A percentile compares a stretch with the other conserved stretches of the same genome.
Evolutionary conservation across 2,797 vertebrate species (phyloP).

Genomic region (Alosa sapidissima): DNA sequence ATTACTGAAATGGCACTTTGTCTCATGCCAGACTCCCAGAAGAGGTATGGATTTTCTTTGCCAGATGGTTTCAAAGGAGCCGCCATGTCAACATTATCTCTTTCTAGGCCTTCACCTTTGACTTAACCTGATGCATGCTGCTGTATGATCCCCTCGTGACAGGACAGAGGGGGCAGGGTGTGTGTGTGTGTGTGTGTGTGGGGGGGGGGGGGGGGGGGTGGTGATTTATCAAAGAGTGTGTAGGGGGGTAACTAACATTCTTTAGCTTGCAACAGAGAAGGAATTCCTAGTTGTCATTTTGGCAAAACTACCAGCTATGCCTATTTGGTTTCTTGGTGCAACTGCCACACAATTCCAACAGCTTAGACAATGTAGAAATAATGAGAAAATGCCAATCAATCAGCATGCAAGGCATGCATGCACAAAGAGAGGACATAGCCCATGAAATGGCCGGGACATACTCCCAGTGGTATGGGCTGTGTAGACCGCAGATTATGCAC

Average conservation of each 20-base stretch:
- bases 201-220: background rate
- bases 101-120: background rate
- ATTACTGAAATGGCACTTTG: background rate
- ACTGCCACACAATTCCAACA: background rate
- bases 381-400: background rate
- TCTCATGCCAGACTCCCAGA: background rate
- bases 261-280: background rate
- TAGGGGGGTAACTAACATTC: background rate
- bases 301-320: background rate
- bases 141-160: constrained; percentile 11
- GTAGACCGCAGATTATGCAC: background rate
- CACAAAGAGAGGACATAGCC: background rate
- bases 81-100: background rate
- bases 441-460: background rate
- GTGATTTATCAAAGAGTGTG: background rate
- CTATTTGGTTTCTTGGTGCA: background rate
- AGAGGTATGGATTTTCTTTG: background rate
- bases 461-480: background rate
- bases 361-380: too few species aligned
- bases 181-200: background rate
- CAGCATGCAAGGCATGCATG: too few species aligned
- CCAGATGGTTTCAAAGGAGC: background rate
- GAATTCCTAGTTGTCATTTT: background rate
- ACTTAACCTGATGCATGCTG: background rate
- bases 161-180: background rate